Percentiles rank a stretch among this genome's conserved stretches.
Evolutionary conservation across 2,797 vertebrate species (phyloP).

Genomic region (Gorsachius magnificus): DNA sequence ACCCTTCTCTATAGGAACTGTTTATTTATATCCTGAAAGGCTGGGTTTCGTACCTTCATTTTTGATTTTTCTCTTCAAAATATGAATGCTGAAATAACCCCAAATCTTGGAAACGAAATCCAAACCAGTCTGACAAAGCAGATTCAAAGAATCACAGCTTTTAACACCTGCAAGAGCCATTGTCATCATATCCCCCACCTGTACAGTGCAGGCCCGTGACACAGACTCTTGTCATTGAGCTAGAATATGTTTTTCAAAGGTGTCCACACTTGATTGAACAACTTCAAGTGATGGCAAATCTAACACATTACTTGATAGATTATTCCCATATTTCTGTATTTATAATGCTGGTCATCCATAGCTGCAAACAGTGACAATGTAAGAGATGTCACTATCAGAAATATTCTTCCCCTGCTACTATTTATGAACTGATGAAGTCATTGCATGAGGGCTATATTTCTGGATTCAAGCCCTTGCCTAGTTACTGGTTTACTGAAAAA

Average conservation of each 20-base stretch:
- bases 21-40: constrained; percentile 3
- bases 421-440: neutral
- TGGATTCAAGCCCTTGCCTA: neutral
- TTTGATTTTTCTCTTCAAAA: neutral
- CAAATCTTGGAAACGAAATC: neutral
- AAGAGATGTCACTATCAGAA: neutral
- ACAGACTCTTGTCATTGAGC: neutral
- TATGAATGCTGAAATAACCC: neutral
- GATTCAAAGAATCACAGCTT: neutral
- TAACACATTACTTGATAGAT: neutral
- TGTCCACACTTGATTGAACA: neutral
- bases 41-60: neutral
- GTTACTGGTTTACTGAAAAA: neutral
- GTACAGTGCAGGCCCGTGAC: neutral
- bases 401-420: neutral
- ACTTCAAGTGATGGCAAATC: neutral
- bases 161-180: neutral
- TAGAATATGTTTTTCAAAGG: neutral
- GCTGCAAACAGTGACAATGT: neutral
- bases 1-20: neutral
- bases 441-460: neutral
- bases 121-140: neutral
- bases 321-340: neutral
- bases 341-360: neutral
- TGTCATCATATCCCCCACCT: neutral